phyloP scores from a whole-genome alignment of 2,888 invertebrate species.

The Cerastoderma edule region DNA sequence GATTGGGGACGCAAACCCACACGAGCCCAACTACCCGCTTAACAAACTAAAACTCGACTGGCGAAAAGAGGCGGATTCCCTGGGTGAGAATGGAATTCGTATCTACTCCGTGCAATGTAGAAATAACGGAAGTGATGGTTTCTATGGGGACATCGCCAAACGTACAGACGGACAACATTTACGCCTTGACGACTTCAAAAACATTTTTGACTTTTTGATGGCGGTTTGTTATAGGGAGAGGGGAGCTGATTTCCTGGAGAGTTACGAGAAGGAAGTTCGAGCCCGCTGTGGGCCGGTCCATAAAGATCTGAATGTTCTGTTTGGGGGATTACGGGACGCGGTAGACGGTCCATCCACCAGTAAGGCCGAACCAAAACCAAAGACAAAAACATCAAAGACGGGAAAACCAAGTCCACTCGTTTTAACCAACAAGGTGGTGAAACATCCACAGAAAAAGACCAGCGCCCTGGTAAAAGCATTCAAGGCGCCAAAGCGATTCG shows the following conservation, averaged over 20 bases:
- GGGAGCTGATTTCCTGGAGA: slow-evolving; percentile 63
- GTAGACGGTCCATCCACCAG: slow-evolving; percentile 10
- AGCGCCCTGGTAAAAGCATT: neutral
- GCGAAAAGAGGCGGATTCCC: slow-evolving; percentile 69
- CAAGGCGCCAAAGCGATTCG: slow-evolving; percentile 47
- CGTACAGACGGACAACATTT: slow-evolving; percentile 75
- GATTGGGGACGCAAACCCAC: slow-evolving; percentile 81
- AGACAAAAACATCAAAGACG: slow-evolving; percentile 12
- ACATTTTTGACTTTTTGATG: slow-evolving; percentile 80
- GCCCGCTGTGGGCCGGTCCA: slow-evolving; percentile 59
- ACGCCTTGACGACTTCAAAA: slow-evolving; percentile 72
- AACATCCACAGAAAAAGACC: neutral
- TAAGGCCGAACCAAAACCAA: no score
- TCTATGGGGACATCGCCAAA: slow-evolving; percentile 72
- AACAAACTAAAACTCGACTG: slow-evolving; percentile 76
- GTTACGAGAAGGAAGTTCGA: slow-evolving; percentile 73
- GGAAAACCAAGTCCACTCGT: neutral
- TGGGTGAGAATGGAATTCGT: slow-evolving; percentile 63
- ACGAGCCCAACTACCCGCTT: slow-evolving; percentile 68
- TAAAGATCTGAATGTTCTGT: slow-evolving; percentile 68
- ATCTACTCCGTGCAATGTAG: slow-evolving; percentile 72
- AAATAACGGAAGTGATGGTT: slow-evolving; percentile 40
- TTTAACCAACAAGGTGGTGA: slow-evolving; percentile 21
- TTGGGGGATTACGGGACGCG: slow-evolving; percentile 61
- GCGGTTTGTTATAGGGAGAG: slow-evolving; percentile 80